Evolutionary conservation across 2,113 vertebrate species (phyloP).

Genomic region (Prionailurus viverrinus): DNA sequence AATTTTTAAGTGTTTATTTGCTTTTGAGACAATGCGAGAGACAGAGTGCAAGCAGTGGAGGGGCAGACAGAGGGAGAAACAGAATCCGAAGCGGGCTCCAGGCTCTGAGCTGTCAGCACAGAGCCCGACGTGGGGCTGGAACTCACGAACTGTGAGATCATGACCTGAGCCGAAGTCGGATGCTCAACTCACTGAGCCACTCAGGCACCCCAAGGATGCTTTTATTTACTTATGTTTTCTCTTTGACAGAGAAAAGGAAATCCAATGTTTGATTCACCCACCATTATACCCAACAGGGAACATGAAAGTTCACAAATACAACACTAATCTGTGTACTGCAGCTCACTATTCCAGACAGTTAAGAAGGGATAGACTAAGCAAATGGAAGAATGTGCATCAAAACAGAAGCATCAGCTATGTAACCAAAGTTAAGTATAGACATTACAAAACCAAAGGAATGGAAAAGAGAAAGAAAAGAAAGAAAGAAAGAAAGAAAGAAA

Average conservation of each 20-base stretch:
- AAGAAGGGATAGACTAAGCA: background rate
- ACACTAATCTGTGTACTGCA: background rate
- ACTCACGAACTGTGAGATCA: no score
- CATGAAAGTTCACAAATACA: background rate
- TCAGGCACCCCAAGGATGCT: background rate
- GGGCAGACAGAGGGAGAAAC: no score
- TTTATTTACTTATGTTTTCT: background rate
- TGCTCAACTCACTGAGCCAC: no score
- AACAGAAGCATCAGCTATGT: fast-evolving
- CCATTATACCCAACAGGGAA: background rate
- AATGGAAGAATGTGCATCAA: background rate
- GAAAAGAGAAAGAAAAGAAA: background rate
- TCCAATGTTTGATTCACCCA: background rate
- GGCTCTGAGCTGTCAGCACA: no score
- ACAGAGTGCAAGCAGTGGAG: no score
- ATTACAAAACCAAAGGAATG: background rate
- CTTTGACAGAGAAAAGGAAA: background rate
- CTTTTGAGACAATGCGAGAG: no score
- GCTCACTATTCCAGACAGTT: background rate
- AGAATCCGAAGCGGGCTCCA: no score
- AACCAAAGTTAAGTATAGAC: background rate
- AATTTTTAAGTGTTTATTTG: no score
- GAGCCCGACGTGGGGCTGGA: no score
- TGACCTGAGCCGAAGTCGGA: no score
- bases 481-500: no score